Evolutionary conservation across 2,888 invertebrate species (phyloP).

Genomic region (Hydropsyche betteni): DNA sequence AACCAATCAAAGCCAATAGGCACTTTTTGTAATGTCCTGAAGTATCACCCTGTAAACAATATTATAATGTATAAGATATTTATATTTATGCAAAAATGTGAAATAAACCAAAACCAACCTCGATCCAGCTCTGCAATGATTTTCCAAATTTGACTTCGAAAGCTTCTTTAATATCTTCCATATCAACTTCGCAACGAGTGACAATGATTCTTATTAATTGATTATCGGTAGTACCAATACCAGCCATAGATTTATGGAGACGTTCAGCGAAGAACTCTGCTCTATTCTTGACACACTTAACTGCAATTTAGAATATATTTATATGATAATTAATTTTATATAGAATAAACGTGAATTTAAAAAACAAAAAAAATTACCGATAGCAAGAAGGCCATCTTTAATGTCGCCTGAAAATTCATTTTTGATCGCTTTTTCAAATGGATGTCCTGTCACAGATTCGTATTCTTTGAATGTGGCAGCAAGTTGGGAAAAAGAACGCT

Average conservation of each 20-base stretch:
- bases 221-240: constrained; percentile 87
- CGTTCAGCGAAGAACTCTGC: constrained; percentile 87
- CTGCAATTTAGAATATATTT: constrained; percentile 56
- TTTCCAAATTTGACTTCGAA: constrained; percentile 80
- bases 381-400: constrained; percentile 81
- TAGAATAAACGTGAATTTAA: not conserved
- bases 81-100: not conserved
- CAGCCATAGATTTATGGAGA: constrained; percentile 88
- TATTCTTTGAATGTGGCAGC: constrained; percentile 74
- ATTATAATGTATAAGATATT: constrained; percentile 26
- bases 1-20: constrained; percentile 75
- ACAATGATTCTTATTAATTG: constrained; percentile 86
- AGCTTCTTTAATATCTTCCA: constrained; percentile 83
- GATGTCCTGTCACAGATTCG: constrained; percentile 78
- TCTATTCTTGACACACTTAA: constrained; percentile 81
- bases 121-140: constrained; percentile 80
- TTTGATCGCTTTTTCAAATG: constrained; percentile 81
- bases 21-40: constrained; percentile 89
- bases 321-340: not conserved
- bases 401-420: constrained; percentile 86
- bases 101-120: constrained; percentile 63
- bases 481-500: constrained; percentile 69
- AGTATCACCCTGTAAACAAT: constrained; percentile 75
- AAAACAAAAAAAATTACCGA: constrained; percentile 62
- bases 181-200: constrained; percentile 84